Evolutionary conservation across 2,888 invertebrate species (phyloP).

Genomic region (Fabriciana adippe): DNA sequence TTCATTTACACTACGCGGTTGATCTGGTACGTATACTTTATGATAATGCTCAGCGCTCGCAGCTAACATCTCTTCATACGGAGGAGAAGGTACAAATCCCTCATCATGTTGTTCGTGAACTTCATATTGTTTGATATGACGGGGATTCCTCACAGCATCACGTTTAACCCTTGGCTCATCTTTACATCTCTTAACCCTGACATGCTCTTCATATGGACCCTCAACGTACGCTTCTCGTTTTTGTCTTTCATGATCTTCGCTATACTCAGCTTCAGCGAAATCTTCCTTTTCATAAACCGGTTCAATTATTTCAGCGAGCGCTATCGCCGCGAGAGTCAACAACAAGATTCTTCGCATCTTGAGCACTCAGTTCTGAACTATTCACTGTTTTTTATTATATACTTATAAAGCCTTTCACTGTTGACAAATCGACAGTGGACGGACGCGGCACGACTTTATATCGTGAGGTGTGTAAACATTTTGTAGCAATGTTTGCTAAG

Average conservation of each 20-base stretch:
- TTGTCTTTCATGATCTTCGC: constrained; percentile 48
- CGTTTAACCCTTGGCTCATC: constrained; percentile 39
- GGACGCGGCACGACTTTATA: constrained; percentile 53
- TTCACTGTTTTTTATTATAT: constrained; percentile 66
- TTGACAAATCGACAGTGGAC: constrained; percentile 53
- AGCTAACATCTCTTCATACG: constrained; percentile 73
- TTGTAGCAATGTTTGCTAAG: constrained; percentile 43
- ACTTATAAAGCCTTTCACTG: constrained; percentile 65
- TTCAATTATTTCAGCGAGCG: constrained; percentile 56
- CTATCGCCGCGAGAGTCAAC: constrained; percentile 52
- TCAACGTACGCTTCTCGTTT: constrained; percentile 55
- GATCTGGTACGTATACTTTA: constrained; percentile 56
- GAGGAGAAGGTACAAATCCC: constrained; percentile 53
- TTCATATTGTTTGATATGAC: constrained; percentile 71
- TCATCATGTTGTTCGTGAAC: constrained; percentile 70
- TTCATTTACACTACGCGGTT: constrained; percentile 52
- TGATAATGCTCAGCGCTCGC: constrained; percentile 76
- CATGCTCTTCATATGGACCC: constrained; percentile 60
- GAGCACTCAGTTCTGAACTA: constrained; percentile 50
- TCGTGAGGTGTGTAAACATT: constrained; percentile 53
- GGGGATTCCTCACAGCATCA: constrained; percentile 54
- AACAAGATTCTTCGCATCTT: constrained; percentile 65
- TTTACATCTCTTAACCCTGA: constrained; percentile 60
- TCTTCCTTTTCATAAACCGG: constrained; percentile 67
- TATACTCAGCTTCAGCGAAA: constrained; percentile 54